phyloP scores from a whole-genome alignment of 2,888 invertebrate genomes.

The Tachina grossa region DNA sequence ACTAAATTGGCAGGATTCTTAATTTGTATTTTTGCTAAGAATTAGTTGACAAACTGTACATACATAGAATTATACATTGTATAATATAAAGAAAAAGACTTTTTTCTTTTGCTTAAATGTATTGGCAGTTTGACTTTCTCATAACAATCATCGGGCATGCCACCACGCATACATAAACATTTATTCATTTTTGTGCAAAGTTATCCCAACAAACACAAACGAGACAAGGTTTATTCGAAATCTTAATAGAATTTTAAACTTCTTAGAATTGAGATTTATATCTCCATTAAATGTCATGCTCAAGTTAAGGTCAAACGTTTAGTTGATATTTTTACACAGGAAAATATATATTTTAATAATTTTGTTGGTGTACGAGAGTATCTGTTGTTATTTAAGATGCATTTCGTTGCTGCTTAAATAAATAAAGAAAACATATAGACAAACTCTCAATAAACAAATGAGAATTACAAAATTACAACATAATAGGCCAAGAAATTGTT shows the following conservation, averaged over 20 bases:
- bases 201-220: neutral
- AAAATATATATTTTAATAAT: too few relatives aligned
- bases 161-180: conserved; percentile 18
- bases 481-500: too few relatives aligned
- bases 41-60: neutral
- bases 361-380: too few relatives aligned
- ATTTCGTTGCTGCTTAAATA: too few relatives aligned
- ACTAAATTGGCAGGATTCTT: neutral
- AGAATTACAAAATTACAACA: too few relatives aligned
- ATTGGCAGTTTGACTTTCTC: conserved; percentile 55
- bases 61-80: neutral
- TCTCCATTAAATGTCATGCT: neutral
- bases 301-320: neutral
- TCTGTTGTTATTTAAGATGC: too few relatives aligned
- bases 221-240: too few relatives aligned
- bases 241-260: too few relatives aligned
- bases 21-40: neutral
- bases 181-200: conserved; percentile 35
- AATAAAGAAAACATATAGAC: too few relatives aligned
- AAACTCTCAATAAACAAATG: too few relatives aligned
- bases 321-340: too few relatives aligned
- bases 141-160: conserved; percentile 26
- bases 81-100: neutral
- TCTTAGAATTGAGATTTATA: too few relatives aligned
- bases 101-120: conserved; percentile 24